Evolutionary conservation across 2,888 invertebrate species (phyloP).

Genomic region (Ceraclea dissimilis): DNA sequence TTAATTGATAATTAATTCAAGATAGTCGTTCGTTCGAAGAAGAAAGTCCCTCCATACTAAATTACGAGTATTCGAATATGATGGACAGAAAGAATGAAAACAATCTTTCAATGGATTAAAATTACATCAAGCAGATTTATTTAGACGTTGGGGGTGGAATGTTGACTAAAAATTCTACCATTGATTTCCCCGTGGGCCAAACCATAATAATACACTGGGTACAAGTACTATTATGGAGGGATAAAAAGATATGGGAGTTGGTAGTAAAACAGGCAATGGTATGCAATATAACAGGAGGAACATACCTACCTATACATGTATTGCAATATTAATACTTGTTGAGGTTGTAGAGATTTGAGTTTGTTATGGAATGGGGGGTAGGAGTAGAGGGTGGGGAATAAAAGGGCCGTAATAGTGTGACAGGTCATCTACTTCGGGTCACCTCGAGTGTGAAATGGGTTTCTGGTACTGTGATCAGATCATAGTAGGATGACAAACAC

Average conservation of each 20-base stretch:
- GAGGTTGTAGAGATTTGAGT: conserved; percentile 4
- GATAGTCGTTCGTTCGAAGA: no score
- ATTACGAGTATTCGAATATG: no score
- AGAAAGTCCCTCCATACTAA: no score
- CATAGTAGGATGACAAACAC: background rate
- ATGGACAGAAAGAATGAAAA: no score
- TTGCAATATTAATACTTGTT: background rate
- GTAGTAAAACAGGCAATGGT: no score
- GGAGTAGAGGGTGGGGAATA: background rate
- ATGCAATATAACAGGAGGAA: no score
- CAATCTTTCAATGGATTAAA: background rate
- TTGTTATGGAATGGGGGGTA: background rate
- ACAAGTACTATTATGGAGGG: background rate
- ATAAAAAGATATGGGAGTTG: background rate
- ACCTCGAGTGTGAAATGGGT: conserved; percentile 25
- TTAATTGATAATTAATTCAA: no score
- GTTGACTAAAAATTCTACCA: conserved; percentile 34
- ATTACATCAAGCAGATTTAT: background rate
- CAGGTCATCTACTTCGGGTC: conserved; percentile 25
- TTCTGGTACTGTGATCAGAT: background rate
- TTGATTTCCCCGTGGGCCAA: conserved; percentile 35
- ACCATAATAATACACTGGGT: background rate
- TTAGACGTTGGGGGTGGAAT: background rate
- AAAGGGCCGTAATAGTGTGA: conserved; percentile 15
- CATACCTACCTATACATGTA: no score